A percentile compares a stretch with the other conserved stretches of the same genome.
These are phyloP conservation scores for Styela clava DNA, from an alignment of 23 tunicate species.

Conservation along the genomic window DNA sequence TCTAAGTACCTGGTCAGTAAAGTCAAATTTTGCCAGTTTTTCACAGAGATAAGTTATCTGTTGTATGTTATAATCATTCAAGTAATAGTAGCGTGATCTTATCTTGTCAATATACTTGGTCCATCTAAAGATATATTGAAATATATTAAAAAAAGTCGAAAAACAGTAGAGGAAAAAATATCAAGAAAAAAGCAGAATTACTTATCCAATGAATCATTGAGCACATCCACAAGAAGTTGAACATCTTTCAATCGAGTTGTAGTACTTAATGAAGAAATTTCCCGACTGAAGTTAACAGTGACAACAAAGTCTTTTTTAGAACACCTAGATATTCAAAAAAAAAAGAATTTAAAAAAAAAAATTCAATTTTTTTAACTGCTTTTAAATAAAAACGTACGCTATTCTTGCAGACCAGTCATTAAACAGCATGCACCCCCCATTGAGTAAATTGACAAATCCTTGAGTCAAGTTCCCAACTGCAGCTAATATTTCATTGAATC, in stretches of 20 bases:
- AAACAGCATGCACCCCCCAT: slow-evolving; percentile 58
- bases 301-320: neutral
- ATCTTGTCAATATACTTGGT: neutral
- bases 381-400: slow-evolving; percentile 11
- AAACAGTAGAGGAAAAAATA: neutral
- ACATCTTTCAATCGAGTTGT: neutral
- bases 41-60: slow-evolving; percentile 59
- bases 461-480: slow-evolving; percentile 43
- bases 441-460: slow-evolving; percentile 40
- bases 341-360: neutral
- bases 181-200: neutral
- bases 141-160: neutral
- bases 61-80: slow-evolving; percentile 56
- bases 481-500: slow-evolving; percentile 37
- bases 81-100: neutral
- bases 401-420: slow-evolving; percentile 44
- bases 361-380: too few relatives aligned
- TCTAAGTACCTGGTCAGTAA: slow-evolving; percentile 55
- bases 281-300: neutral
- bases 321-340: neutral
- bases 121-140: neutral
- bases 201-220: neutral
- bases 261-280: neutral
- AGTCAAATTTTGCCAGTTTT: slow-evolving; percentile 36
- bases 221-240: neutral